Conservation (phyloP, 2,113 vertebrate genomes). For the Oenanthe oenanthe region DNA sequence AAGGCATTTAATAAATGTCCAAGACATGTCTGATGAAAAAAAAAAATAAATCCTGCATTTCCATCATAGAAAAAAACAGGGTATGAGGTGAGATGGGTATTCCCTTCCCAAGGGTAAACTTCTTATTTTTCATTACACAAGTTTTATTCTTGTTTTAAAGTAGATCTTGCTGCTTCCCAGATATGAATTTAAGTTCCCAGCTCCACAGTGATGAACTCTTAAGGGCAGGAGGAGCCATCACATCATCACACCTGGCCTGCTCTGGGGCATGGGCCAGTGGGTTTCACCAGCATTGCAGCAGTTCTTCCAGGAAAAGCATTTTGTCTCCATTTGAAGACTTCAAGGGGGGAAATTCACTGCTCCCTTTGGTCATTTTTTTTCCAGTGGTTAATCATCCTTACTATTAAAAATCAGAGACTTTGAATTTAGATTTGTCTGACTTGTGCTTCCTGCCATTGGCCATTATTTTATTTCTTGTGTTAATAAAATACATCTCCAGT, state of each 20-base stretch:
- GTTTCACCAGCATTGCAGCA: neutral
- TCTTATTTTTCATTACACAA: neutral
- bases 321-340: neutral
- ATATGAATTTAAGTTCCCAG: neutral
- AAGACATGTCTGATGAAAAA: neutral
- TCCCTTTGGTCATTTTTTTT: neutral
- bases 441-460: neutral
- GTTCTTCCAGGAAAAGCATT: neutral
- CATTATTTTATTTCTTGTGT: neutral
- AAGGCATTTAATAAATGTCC: neutral
- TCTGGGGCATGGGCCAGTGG: neutral
- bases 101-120: neutral
- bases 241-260: neutral
- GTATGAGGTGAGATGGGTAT: neutral
- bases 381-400: constrained; percentile 39
- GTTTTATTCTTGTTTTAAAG: neutral
- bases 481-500: neutral
- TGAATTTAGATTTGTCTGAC: neutral
- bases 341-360: neutral
- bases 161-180: neutral
- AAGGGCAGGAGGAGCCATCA: neutral
- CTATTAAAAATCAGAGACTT: neutral
- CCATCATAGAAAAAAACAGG: neutral
- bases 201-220: neutral
- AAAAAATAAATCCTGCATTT: neutral